Conservation (phyloP, 2,888 invertebrate species). For the Petrolisthes manimaculis region DNA sequence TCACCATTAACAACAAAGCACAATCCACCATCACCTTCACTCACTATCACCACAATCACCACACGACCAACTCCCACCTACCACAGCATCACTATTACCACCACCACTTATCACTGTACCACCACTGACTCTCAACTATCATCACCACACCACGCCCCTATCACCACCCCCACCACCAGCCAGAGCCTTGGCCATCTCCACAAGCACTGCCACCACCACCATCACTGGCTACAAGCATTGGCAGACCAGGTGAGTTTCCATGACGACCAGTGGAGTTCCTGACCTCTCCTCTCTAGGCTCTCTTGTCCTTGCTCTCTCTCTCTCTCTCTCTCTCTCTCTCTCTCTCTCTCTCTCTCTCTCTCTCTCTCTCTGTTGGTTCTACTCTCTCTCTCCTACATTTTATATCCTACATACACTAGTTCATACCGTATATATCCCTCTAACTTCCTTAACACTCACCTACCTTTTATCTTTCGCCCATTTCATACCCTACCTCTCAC, state of each 20-base stretch:
- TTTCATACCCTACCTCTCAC: not conserved
- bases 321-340: conserved; percentile 17
- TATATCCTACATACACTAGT: not conserved
- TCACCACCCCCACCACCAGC: not conserved
- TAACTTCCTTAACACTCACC: not conserved
- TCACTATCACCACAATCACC: no score
- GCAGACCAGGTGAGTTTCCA: no score
- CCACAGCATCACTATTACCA: no score
- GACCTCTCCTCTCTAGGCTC: not conserved
- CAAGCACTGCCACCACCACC: no score
- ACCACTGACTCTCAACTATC: no score
- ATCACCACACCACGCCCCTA: not conserved
- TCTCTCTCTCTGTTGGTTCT: not conserved
- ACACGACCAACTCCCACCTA: no score
- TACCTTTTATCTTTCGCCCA: not conserved
- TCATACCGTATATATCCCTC: not conserved
- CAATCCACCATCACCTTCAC: no score
- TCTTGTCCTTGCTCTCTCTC: not conserved
- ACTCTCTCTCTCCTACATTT: not conserved
- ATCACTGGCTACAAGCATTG: no score
- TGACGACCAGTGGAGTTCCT: not conserved
- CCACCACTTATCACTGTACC: no score
- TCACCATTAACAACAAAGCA: no score
- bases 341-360: conserved; percentile 14
- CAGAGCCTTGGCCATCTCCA: not conserved